These are phyloP conservation scores for Chironomus riparius DNA, from an alignment of 2,888 invertebrate species.

Conservation along the genomic window DNA sequence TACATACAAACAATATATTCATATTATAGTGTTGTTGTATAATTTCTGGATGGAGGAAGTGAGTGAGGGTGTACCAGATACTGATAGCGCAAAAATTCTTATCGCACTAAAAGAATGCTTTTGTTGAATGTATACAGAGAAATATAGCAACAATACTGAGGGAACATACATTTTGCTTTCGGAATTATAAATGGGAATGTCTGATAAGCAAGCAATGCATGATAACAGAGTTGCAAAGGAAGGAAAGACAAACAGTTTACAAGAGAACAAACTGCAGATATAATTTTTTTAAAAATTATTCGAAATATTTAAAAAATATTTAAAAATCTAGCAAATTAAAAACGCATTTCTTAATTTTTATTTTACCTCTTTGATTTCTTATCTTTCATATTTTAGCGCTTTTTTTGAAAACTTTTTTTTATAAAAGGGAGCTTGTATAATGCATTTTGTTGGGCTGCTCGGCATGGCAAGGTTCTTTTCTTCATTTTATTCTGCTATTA, in stretches of 20 bases:
- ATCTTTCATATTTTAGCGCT: too few species aligned
- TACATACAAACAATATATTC: background rate
- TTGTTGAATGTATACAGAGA: background rate
- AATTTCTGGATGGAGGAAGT: slow-evolving; percentile 6
- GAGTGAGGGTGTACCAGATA: slow-evolving; percentile 1
- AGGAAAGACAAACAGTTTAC: background rate
- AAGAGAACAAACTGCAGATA: background rate
- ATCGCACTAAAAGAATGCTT: slow-evolving; percentile 7
- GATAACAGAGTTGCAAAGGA: slow-evolving; percentile 6
- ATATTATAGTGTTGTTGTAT: background rate
- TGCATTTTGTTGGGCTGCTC: too few species aligned
- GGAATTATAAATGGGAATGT: slow-evolving; percentile 25
- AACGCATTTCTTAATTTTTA: background rate
- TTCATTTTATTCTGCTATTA: too few species aligned
- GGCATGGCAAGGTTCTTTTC: too few species aligned
- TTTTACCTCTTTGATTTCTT: too few species aligned
- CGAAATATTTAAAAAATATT: background rate
- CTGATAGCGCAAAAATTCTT: slow-evolving; percentile 20
- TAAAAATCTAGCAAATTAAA: background rate
- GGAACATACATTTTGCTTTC: slow-evolving; percentile 18
- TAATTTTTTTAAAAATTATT: background rate
- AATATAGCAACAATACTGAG: slow-evolving; percentile 4
- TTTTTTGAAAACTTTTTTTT: too few species aligned
- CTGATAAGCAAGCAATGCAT: slow-evolving; percentile 19
- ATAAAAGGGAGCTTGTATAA: too few species aligned